A percentile compares a stretch with the other conserved stretches of the same genome.
These are phyloP conservation scores for Drosophila nigricruria DNA, from an alignment of 2,888 invertebrate species.

Conservation along the genomic window DNA sequence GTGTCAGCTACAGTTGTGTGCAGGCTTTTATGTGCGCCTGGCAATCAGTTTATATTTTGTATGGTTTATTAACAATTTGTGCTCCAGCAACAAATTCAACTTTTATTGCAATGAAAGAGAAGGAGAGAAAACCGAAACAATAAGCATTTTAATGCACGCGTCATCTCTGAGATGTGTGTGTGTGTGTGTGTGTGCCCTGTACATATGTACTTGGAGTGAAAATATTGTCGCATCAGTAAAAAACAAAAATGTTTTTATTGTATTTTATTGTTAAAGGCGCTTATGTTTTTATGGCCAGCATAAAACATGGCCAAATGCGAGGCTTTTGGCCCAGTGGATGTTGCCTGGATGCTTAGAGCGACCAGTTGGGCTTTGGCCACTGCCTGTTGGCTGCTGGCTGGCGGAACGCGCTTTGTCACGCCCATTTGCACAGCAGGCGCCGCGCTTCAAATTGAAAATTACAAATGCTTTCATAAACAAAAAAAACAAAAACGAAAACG, in stretches of 20 bases:
- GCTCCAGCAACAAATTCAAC: slow-evolving; percentile 52
- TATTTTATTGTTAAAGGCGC: slow-evolving; percentile 62
- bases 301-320: slow-evolving; percentile 50
- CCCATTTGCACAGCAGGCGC: slow-evolving; percentile 55
- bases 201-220: slow-evolving; percentile 28
- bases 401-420: slow-evolving; percentile 32
- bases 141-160: slow-evolving; percentile 42
- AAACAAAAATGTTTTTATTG: slow-evolving; percentile 47
- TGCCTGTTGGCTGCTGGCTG: too few relatives aligned
- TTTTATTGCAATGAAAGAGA: slow-evolving; percentile 45
- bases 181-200: slow-evolving; percentile 8
- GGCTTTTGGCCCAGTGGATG: slow-evolving; percentile 10
- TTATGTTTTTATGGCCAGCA: slow-evolving; percentile 56
- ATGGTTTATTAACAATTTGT: slow-evolving; percentile 72
- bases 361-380: too few relatives aligned
- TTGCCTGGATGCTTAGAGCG: slow-evolving; percentile 8
- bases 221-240: slow-evolving; percentile 59
- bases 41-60: slow-evolving; percentile 71
- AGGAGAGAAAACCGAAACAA: slow-evolving; percentile 15
- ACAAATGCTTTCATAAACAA: slow-evolving; percentile 53
- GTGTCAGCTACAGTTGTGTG: slow-evolving; percentile 25
- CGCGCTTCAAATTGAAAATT: slow-evolving; percentile 54
- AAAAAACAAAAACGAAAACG: slow-evolving; percentile 4
- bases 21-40: slow-evolving; percentile 49
- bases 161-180: slow-evolving; percentile 34